Base-by-base conservation (phyloP, 2,888 invertebrate species). In the Matsumyia berberina region DNA sequence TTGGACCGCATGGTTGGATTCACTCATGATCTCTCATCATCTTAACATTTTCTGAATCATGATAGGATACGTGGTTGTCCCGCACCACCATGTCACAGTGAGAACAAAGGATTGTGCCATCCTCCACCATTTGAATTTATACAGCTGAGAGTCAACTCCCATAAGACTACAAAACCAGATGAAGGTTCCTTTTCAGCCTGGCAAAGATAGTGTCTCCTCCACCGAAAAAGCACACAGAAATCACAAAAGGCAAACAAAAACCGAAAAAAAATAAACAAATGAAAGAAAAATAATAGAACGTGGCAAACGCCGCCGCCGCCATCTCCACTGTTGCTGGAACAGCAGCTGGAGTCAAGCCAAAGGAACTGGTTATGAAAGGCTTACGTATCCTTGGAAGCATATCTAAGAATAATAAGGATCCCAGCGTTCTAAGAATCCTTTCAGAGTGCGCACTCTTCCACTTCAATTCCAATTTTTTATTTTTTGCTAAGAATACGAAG, bases 361-460 rank as follows among this genome's bases (percentile, higher is more conserved):
- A 37, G 69, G 64, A 70, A 60, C 37, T 77, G 64, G 33, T 66
- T 77, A 53, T 72, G 72, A 82, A 82, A 77, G 72, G 70, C 72
- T 77, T 82, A 77, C 77, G 69, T 66, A 77, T 72, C 64, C 78
- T 72, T 72, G 70, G 70, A 60, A 72, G 70, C 72, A 66, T 69
- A 70, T 77, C 77, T 60, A 72, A 60, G 60, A 46, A 77, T 77
- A 72, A 82, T 77, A 77, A 82, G 67, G 51, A 51, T 46, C 58
- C 64, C 60, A 72, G 46, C 53, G 51, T 49, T 77, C 44, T 66
- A 60, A 60, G 70, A 82, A 66, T 77, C 66, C 72, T 82, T 77
- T 77, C 82, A 82, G 15, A 77, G 66, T 64, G 82, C 78, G 58
- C 72, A 77, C 77, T 82, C 82, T 77, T 82, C 77, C 82, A 82